Evolutionary conservation across 2,888 invertebrate genomes (phyloP).

Genomic region (Ephialtes manifestator): DNA sequence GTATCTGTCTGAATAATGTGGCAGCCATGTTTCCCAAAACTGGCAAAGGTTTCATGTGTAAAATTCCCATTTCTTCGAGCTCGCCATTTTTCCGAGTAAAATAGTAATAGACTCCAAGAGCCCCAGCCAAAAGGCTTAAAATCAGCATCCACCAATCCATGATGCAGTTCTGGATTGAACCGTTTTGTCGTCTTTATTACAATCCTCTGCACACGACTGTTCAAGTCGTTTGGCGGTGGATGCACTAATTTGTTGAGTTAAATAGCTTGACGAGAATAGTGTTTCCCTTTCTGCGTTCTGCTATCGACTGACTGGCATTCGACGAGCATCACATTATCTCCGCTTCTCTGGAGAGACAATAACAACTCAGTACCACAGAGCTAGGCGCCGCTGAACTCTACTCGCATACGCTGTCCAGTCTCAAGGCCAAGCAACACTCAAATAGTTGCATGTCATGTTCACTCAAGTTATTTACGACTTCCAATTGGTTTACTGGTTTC

Average conservation of each 20-base stretch:
- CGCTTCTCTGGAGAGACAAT: background rate
- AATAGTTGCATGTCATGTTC: background rate
- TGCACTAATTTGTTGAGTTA: background rate
- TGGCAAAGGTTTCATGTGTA: conserved; percentile 63
- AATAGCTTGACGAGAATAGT: background rate
- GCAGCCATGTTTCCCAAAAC: conserved; percentile 69
- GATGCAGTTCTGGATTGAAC: background rate
- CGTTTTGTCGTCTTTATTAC: background rate
- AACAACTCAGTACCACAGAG: background rate
- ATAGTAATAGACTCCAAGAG: background rate
- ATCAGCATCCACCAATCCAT: conserved; percentile 17
- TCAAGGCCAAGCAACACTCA: background rate
- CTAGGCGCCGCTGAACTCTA: background rate
- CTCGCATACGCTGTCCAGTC: background rate
- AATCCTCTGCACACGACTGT: background rate
- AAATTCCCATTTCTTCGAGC: conserved; percentile 57
- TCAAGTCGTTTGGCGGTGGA: background rate
- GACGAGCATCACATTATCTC: background rate
- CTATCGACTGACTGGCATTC: background rate
- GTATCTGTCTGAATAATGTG: conserved; percentile 29
- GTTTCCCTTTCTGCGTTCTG: background rate
- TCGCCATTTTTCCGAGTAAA: background rate
- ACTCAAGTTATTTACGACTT: background rate
- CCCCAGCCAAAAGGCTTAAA: background rate
- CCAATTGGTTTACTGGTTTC: too few relatives aligned